Evolutionary conservation across 2,888 invertebrate species (phyloP).

Genomic region (Azorinus chamasolen): DNA sequence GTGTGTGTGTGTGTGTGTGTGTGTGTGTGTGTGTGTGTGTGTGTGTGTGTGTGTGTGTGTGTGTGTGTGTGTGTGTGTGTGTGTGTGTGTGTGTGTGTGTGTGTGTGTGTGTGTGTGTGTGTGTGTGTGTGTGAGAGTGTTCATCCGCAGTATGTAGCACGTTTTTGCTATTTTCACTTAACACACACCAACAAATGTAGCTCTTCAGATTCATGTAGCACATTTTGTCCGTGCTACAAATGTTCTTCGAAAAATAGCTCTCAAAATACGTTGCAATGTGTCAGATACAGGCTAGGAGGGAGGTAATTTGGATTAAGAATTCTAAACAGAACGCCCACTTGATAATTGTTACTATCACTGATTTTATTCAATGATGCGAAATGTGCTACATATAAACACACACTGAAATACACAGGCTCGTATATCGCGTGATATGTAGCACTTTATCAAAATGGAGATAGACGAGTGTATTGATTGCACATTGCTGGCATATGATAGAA

Average conservation of each 20-base stretch:
- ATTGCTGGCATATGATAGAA: background rate
- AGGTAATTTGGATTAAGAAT: conserved; percentile 1
- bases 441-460: background rate
- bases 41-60: no score
- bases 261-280: background rate
- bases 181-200: conserved; percentile 9
- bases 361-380: background rate
- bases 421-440: conserved; percentile 1
- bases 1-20: no score
- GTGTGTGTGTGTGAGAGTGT: background rate
- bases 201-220: conserved; percentile 1
- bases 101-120: conserved; percentile 5
- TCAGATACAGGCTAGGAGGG: background rate
- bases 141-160: conserved; percentile 1
- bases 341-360: conserved; percentile 1
- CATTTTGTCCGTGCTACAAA: conserved; percentile 3
- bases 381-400: conserved; percentile 1
- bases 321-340: background rate
- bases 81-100: background rate
- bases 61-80: no score
- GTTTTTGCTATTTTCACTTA: background rate
- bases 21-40: no score
- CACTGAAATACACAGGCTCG: conserved; percentile 1
- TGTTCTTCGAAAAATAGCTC: background rate
- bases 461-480: background rate